Percentiles rank a stretch among this genome's conserved stretches.
Conservation (phyloP, 2,888 invertebrate genomes). For the Chloroclystis v-ata region DNA sequence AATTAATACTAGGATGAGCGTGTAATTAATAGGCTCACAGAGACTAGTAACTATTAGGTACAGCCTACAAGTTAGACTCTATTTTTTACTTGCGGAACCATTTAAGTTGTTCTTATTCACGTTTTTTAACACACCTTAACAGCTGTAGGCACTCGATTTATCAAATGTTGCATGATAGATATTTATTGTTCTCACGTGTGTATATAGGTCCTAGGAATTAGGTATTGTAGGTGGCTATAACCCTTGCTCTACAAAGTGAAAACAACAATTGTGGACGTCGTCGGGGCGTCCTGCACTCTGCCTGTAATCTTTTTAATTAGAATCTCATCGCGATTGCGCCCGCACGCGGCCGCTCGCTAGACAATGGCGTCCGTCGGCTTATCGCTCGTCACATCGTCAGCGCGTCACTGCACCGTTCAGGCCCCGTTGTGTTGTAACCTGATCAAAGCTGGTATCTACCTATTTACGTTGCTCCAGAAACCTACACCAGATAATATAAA, state of each 20-base stretch:
- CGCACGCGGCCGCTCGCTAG: constrained; percentile 51
- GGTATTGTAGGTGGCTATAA: not conserved
- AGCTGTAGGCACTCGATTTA: too few species aligned
- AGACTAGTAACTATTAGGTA: too few species aligned
- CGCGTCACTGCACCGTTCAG: constrained; percentile 56
- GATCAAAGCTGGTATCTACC: not conserved
- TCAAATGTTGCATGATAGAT: too few species aligned
- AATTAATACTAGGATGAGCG: not conserved
- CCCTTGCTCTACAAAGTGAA: not conserved
- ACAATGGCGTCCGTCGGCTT: constrained; percentile 53
- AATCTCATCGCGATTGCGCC: constrained; percentile 57
- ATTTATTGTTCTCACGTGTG: too few species aligned
- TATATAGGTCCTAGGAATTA: too few species aligned
- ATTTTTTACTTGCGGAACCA: too few species aligned
- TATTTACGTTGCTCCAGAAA: too few species aligned
- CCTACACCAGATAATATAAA: too few species aligned
- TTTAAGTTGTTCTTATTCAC: too few species aligned
- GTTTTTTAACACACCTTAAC: too few species aligned
- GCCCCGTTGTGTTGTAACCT: constrained; percentile 1
- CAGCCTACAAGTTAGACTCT: too few species aligned
- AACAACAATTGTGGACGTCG: constrained; percentile 23
- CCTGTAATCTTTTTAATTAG: constrained; percentile 43
- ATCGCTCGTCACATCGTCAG: constrained; percentile 49
- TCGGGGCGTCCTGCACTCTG: constrained; percentile 6
- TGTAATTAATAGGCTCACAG: not conserved